Percentiles rank a stretch among this genome's conserved stretches.
These are phyloP conservation scores for Willowsia nigromaculata DNA, from an alignment of 2,888 invertebrate genomes.

Conservation along the genomic window DNA sequence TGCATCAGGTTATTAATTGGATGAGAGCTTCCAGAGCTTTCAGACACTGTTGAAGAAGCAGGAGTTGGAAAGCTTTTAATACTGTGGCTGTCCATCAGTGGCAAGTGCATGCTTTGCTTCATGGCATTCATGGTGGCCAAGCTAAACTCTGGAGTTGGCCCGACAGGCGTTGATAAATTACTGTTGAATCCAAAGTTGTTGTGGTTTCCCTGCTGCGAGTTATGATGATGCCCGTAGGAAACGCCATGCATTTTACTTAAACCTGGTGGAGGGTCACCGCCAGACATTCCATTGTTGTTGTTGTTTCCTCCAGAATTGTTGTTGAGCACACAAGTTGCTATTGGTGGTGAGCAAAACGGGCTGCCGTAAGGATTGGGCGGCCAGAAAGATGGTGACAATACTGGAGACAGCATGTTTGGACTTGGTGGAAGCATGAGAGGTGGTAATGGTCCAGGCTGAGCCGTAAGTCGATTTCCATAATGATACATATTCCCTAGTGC, in stretches of 20 bases:
- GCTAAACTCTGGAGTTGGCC: conserved; percentile 67
- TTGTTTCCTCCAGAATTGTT: conserved; percentile 31
- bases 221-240: conserved; percentile 15
- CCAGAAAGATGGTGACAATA: conserved; percentile 78
- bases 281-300: conserved; percentile 10
- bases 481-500: conserved; percentile 51
- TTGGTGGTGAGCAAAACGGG: conserved; percentile 77
- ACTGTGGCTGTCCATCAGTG: conserved; percentile 60
- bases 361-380: conserved; percentile 76
- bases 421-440: conserved; percentile 77
- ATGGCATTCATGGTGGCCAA: conserved; percentile 67
- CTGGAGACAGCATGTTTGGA: conserved; percentile 76
- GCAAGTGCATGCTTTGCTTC: conserved; percentile 70
- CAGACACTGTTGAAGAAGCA: conserved; percentile 66
- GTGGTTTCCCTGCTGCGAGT: conserved; percentile 5
- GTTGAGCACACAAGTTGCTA: conserved; percentile 71
- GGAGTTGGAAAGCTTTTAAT: conserved; percentile 57
- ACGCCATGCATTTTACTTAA: conserved; percentile 42
- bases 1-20: conserved; percentile 61
- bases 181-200: conserved; percentile 45
- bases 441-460: conserved; percentile 66
- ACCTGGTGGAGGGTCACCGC: conserved; percentile 54
- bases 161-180: conserved; percentile 40
- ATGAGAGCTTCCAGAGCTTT: conserved; percentile 62
- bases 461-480: conserved; percentile 69